phyloP scores from a whole-genome alignment of 2,797 vertebrate species.

The Margarornis squamiger region DNA sequence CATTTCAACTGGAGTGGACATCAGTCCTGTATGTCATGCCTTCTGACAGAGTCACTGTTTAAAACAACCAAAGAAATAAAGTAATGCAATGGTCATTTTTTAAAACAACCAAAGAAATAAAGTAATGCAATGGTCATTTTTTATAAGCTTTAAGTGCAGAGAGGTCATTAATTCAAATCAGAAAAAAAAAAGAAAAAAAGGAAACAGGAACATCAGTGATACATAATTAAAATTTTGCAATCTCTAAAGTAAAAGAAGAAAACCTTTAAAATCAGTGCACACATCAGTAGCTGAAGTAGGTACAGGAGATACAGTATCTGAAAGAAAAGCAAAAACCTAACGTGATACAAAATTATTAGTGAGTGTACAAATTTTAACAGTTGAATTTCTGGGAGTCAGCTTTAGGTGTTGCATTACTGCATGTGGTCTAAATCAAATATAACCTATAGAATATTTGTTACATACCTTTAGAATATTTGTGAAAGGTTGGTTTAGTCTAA shows the following conservation, averaged over 20 bases:
- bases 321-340: not conserved
- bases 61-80: not conserved
- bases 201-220: not conserved
- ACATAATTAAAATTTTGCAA: not conserved
- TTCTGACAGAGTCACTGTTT: not conserved
- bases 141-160: not conserved
- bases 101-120: not conserved
- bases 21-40: not conserved
- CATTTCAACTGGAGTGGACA: slow-evolving; percentile 1
- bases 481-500: not conserved
- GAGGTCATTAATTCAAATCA: not conserved
- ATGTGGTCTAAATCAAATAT: not conserved
- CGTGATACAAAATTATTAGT: not conserved
- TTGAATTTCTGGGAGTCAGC: not conserved
- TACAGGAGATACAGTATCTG: not conserved
- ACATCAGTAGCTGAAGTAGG: not conserved
- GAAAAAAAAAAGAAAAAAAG: not conserved
- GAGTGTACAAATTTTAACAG: not conserved
- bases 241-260: not conserved
- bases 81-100: not conserved
- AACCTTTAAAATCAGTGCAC: not conserved
- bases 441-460: not conserved
- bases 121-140: not conserved
- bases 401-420: not conserved
- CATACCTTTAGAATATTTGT: not conserved